Base-by-base conservation (phyloP, 2,888 invertebrate species). In the Phortica magna region DNA sequence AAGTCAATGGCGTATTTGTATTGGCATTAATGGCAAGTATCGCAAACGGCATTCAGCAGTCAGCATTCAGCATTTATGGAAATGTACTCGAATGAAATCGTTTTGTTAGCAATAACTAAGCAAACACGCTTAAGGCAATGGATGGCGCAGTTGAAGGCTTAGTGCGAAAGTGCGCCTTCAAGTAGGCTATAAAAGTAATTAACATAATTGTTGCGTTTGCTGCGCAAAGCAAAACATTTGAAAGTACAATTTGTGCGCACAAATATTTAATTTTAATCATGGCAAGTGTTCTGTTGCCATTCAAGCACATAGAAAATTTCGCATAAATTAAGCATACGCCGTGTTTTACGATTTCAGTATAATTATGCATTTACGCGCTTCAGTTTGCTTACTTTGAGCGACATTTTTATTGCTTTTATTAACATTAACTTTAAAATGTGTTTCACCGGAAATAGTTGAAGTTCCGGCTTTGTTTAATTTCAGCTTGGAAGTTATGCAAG, bases 191-290 rank as follows among this genome's bases (percentile, higher is more conserved):
- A 48, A 67, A 67, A 67, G 67, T 67, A 42, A 67, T 67, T 67
- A 67, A 67, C 67, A 67, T 67, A 67, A 67, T 67, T 67, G 67
- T 42, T 67, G 64, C 14, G 39, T 22, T 42, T 67, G 64, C 14
- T 7, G 31, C 14, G 14, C 39, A 64, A 31, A 64, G 64, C 39
- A 64, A 48, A 48, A 14, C 14, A 31, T 31, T 31, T 31, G 31
- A 14, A 48, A 48, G 48, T 14, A 22, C 64, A 64, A 64, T 64
- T 48, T 64, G 39, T 64, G 39, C 39, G 12, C 14, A 31, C 64
- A 64, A 64, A 64, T 64, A 64, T 64, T 64, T 64, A 64, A 64
- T 64, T 19, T 31, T 64, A 64, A 64, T 64, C 64, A 64, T 19
- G 22, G 14, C 19, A 64, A 64, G 12, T 31, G 39, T 48, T 48